These are phyloP conservation scores for Diphyllodes magnificus DNA, from an alignment of 2,113 vertebrate species.

Conservation along the genomic window DNA sequence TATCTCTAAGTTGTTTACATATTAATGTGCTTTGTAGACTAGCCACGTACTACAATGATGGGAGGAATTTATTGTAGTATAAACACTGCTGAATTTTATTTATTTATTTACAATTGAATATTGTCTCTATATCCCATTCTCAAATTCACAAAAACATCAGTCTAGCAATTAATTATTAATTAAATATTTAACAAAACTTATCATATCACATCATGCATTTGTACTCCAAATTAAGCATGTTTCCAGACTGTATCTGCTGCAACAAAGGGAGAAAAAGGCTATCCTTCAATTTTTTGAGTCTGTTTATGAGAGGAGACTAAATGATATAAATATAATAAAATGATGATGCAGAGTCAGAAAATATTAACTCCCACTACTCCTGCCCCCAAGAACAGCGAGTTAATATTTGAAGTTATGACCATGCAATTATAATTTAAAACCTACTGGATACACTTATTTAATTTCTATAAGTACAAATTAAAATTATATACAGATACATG, in stretches of 20 bases:
- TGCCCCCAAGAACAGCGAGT: background rate
- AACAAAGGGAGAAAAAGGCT: background rate
- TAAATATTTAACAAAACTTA: background rate
- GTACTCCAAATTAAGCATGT: background rate
- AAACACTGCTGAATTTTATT: background rate
- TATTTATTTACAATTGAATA: background rate
- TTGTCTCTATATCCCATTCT: background rate
- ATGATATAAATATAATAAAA: background rate
- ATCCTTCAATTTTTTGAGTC: background rate
- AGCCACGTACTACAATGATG: background rate
- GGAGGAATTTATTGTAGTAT: background rate
- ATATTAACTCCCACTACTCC: background rate
- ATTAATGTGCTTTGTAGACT: background rate
- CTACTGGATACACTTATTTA: background rate
- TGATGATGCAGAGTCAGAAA: background rate
- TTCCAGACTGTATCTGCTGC: background rate
- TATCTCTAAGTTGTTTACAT: background rate
- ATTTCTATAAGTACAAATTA: background rate
- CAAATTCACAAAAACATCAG: background rate
- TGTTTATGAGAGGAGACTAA: background rate
- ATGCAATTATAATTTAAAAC: background rate
- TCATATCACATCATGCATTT: background rate
- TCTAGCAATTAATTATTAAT: background rate
- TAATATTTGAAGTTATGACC: background rate
- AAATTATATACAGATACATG: background rate